Evolutionary conservation across 2,888 invertebrate genomes (phyloP).

Genomic region (Malacosoma neustria): DNA sequence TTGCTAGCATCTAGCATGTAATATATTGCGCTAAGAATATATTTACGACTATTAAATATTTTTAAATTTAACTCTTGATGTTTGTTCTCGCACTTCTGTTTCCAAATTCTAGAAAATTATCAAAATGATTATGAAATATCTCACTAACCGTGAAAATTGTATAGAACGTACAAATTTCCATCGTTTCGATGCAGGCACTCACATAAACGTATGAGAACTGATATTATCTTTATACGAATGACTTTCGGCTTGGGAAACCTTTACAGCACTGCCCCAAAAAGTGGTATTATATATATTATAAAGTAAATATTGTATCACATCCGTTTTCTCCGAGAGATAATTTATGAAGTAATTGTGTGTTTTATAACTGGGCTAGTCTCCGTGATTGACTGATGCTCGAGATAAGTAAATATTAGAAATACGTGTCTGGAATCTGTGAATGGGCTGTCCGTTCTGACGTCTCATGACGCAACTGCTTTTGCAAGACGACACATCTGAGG

Average conservation of each 20-base stretch:
- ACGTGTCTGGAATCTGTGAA: too few species aligned
- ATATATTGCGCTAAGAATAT: too few species aligned
- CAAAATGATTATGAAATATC: not conserved
- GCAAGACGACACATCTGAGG: too few species aligned
- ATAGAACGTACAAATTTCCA: not conserved
- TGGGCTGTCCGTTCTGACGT: too few species aligned
- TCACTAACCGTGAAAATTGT: not conserved
- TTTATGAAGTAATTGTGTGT: not conserved
- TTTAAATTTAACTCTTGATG: too few species aligned
- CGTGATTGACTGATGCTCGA: not conserved
- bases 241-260: not conserved
- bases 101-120: too few species aligned
- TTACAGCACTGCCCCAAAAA: not conserved
- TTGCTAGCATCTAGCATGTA: too few species aligned
- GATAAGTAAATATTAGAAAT: not conserved
- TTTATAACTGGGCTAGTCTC: not conserved
- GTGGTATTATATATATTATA: not conserved
- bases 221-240: not conserved
- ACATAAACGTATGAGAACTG: not conserved
- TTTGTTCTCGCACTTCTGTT: too few species aligned
- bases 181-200: not conserved
- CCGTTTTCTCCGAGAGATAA: not conserved
- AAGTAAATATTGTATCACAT: not conserved
- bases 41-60: too few species aligned
- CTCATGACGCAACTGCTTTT: too few species aligned